Evolutionary conservation across 2,113 vertebrate species (phyloP), one percentile per base, ranked within the genome.

Genomic region (Opisthocomus hoazin): DNA sequence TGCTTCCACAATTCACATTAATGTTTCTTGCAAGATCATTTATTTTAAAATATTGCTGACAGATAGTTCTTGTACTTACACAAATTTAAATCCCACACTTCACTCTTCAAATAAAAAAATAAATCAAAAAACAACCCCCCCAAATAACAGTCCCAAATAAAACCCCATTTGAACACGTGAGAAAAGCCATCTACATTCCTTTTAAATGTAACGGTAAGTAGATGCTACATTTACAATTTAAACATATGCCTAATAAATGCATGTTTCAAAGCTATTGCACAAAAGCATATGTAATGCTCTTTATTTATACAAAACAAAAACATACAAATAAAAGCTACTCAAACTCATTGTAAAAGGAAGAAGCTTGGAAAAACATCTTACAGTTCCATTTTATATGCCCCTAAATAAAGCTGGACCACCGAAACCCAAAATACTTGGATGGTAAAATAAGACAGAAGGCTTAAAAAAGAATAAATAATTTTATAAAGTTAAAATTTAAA

Each of bases 381-480:
- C 80, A 96, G 97, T 97, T 98, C 96, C 89, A 97, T 97, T 94
- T 98, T 98, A 98, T 98, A 98, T 97, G 98, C 97, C 97, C 90
- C 95, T 98, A 98, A 97, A 97, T 97, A 98, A 98, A 98, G 98
- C 97, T 96, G 98, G 97, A 96, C 94, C 96, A 97, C 63, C 34
- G 91, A 97, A 95, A 97, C 83, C n/a, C 94, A 97, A 97, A 97
- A 97, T 94, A 90, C 93, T 58, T 97, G 90, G 96, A 98, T 97
- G 98, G 97, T 96, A 98, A 98, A 98, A 97, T 97, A 98, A 96
- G 97, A 98, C 93, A 98, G 98, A 98, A 98, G 93, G 97, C 96
- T 98, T 98, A 98, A 98, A 98, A 98, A 98, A 98, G 96, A 98
- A 98, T 98, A 98, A 98, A 98, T 98, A 98, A 98, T 97, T 97